A percentile compares a stretch with the other conserved stretches of the same genome.
These are phyloP conservation scores for Xiphophorus birchmanni DNA, from an alignment of 2,797 vertebrate species.

Conservation along the genomic window DNA sequence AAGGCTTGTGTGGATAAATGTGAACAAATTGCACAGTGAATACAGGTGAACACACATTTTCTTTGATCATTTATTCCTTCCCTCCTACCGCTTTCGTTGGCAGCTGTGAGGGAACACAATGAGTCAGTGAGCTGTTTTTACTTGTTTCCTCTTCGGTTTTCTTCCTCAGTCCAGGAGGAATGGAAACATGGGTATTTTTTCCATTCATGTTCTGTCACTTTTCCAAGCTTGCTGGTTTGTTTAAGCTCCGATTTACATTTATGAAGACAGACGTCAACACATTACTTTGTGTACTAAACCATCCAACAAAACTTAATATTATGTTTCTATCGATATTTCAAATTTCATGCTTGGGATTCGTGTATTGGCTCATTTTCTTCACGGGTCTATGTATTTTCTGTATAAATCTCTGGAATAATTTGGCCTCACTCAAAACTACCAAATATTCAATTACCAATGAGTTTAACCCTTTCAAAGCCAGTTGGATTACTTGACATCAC, in stretches of 20 bases:
- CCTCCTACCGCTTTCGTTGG: constrained; percentile 51
- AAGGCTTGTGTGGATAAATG: constrained; percentile 33
- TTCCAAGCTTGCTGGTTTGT: neutral
- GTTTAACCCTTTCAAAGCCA: neutral
- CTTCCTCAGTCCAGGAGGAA: constrained; percentile 14
- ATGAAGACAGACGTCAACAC: neutral
- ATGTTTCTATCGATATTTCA: neutral
- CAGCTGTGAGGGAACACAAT: constrained; percentile 45
- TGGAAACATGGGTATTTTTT: constrained; percentile 19
- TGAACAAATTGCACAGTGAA: constrained; percentile 53
- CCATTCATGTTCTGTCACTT: neutral
- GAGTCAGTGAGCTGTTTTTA: constrained; percentile 50
- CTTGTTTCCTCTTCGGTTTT: constrained; percentile 25
- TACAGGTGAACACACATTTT: constrained; percentile 36
- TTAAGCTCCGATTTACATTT: neutral
- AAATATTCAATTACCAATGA: neutral
- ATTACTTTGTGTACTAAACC: neutral
- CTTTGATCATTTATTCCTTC: constrained; percentile 55
- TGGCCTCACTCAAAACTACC: neutral
- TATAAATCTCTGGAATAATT: neutral
- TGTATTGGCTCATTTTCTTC: neutral
- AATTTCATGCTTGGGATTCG: neutral
- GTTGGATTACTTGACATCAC: neutral
- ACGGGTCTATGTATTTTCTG: neutral
- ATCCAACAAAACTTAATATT: neutral